Conservation (phyloP, 2,888 invertebrate genomes). For the Arge pagana region DNA sequence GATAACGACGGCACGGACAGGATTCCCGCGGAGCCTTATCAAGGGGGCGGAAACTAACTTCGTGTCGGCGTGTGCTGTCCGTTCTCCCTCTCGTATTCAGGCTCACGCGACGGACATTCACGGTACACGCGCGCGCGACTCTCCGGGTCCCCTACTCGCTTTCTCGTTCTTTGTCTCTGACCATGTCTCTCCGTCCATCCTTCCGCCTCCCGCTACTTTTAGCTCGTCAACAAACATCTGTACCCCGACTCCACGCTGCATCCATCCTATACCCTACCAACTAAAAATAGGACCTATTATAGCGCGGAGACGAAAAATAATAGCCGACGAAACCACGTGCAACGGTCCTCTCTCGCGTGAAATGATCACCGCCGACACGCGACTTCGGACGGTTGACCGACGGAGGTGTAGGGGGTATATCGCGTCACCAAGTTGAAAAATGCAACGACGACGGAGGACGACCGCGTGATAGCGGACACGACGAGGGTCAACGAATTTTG, state of each 20-base stretch:
- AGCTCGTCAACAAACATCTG: conserved; percentile 21
- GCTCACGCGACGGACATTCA: background rate
- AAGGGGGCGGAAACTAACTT: conserved; percentile 3
- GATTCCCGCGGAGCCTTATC: conserved; percentile 10
- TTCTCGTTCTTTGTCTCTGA: background rate
- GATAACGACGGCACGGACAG: background rate
- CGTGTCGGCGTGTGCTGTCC: too few species aligned
- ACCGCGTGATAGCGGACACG: too few species aligned
- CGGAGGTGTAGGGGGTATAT: too few species aligned
- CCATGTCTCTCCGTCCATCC: background rate
- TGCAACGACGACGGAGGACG: too few species aligned
- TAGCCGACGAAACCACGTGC: conserved; percentile 6
- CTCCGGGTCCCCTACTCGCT: background rate
- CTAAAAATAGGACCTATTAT: conserved; percentile 25
- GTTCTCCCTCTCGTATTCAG: background rate
- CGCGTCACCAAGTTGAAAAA: too few species aligned
- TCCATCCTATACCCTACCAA: background rate
- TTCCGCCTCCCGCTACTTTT: conserved; percentile 17
- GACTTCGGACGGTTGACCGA: too few species aligned
- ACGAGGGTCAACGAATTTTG: too few species aligned
- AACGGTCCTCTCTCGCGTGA: conserved; percentile 6
- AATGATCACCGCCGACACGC: conserved; percentile 10
- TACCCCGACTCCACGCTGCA: background rate
- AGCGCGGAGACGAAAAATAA: conserved; percentile 14
- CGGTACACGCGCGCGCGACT: too few species aligned